Percentiles rank a stretch among this genome's conserved stretches.
Evolutionary conservation across 2,113 vertebrate species (phyloP).

Genomic region (Platysternon megacephalum): DNA sequence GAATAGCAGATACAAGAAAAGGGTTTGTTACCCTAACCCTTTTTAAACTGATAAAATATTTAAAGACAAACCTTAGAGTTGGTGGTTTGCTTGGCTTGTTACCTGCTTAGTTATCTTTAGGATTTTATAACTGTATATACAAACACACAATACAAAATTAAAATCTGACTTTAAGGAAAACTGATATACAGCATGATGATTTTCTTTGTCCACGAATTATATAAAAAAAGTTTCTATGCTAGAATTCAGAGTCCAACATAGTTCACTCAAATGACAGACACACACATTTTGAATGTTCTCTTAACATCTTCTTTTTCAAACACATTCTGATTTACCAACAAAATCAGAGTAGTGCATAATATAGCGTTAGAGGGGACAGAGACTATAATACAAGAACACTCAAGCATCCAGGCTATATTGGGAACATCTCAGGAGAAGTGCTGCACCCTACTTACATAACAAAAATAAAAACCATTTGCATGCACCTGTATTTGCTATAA

Average conservation of each 20-base stretch:
- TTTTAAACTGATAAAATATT: not conserved
- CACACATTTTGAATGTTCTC: not conserved
- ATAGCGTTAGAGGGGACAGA: not conserved
- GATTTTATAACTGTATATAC: not conserved
- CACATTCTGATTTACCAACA: not conserved
- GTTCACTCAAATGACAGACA: not conserved
- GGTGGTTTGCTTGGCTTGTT: not conserved
- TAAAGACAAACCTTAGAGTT: not conserved
- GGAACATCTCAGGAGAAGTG: not conserved
- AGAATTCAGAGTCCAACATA: not conserved
- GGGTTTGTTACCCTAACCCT: not conserved
- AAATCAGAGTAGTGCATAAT: not conserved
- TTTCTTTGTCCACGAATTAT: not conserved
- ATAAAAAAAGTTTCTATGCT: not conserved
- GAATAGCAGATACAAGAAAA: not conserved
- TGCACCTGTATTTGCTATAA: not conserved
- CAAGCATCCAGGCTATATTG: not conserved
- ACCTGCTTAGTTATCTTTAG: not conserved
- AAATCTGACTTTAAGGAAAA: not conserved
- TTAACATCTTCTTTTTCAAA: not conserved
- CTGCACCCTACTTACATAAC: fast-evolving
- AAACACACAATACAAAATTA: not conserved
- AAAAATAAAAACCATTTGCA: not conserved
- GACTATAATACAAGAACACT: not conserved
- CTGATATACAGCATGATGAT: not conserved